A percentile compares a stretch with the other conserved stretches of the same genome.
These are phyloP conservation scores for Chiloscyllium plagiosum DNA, from an alignment of 2,113 vertebrate genomes.

Conservation along the genomic window DNA sequence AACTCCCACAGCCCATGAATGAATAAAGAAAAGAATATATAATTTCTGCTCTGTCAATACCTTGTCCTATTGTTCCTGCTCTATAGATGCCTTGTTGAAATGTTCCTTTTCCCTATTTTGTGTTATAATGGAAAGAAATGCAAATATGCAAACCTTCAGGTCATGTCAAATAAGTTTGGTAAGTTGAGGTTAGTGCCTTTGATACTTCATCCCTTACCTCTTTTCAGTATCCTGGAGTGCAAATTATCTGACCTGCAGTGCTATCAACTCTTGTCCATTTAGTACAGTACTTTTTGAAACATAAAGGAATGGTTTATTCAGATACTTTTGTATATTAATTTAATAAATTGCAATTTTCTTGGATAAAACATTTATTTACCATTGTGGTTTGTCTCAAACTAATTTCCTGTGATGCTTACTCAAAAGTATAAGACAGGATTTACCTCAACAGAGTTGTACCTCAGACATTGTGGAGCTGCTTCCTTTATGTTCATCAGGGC, in stretches of 20 bases:
- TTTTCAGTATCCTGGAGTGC: neutral
- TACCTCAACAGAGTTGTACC: neutral
- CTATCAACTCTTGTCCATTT: neutral
- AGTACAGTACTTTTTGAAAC: neutral
- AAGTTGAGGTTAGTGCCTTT: neutral
- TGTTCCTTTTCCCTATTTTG: neutral
- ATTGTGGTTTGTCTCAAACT: neutral
- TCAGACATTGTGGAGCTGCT: neutral
- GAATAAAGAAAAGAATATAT: no score
- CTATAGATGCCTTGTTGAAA: neutral
- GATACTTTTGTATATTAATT: neutral
- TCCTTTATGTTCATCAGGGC: neutral
- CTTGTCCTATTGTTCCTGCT: neutral
- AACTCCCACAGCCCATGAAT: no score
- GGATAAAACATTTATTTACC: neutral
- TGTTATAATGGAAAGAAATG: neutral
- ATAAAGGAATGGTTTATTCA: neutral
- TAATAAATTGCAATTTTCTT: neutral
- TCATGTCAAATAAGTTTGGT: neutral
- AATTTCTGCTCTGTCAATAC: no score
- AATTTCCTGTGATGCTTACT: neutral
- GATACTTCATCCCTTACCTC: neutral
- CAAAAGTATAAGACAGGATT: neutral
- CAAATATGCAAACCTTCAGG: neutral
- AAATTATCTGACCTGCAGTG: neutral